phyloP scores from a whole-genome alignment of 2,797 vertebrate genomes.

The Masticophis lateralis region DNA sequence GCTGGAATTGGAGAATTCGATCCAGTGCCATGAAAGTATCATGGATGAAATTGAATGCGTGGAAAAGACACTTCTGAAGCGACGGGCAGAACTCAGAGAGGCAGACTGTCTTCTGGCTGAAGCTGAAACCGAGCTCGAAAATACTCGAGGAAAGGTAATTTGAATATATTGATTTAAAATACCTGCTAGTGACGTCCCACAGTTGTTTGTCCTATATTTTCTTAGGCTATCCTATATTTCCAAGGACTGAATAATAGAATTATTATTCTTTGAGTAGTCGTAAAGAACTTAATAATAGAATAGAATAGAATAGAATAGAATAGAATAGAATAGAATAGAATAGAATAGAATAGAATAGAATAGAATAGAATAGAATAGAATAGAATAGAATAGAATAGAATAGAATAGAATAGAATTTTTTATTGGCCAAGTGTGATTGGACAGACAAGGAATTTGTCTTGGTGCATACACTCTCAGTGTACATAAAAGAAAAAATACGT shows the following conservation, averaged over 20 bases:
- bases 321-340: no score
- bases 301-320: no score
- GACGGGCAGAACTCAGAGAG: constrained; percentile 82
- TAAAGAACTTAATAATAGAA: no score
- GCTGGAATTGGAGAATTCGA: constrained; percentile 68
- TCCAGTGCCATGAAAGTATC: constrained; percentile 69
- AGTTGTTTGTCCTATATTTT: neutral
- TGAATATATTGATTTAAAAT: constrained; percentile 29
- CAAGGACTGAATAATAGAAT: neutral
- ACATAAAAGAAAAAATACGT: no score
- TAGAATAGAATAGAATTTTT: no score
- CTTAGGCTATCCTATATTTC: neutral
- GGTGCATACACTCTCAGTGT: no score
- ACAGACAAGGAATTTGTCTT: no score
- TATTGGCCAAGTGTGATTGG: no score
- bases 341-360: no score
- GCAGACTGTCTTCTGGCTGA: constrained; percentile 82
- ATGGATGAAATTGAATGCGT: constrained; percentile 81
- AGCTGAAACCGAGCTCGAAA: constrained; percentile 77
- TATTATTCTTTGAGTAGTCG: neutral
- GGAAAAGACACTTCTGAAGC: constrained; percentile 84
- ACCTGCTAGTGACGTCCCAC: fast-evolving
- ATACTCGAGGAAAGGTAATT: constrained; percentile 74
- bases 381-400: no score
- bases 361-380: no score